Conservation (phyloP, 2,113 vertebrate species). For the Irena cyanogastra region DNA sequence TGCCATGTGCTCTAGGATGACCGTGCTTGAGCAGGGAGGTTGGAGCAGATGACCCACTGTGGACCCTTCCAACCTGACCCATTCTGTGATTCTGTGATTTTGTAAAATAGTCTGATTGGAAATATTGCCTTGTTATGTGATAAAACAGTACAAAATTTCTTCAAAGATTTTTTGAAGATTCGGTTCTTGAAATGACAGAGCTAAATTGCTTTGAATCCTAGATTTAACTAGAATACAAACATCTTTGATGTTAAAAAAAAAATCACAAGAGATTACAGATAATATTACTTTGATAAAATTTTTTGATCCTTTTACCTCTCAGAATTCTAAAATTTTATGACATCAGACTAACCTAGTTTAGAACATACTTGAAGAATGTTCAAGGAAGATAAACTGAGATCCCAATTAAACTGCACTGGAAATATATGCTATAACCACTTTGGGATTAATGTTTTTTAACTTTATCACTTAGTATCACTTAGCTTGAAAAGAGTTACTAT, state of each 20-base stretch:
- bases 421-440: not conserved
- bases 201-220: not conserved
- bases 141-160: not conserved
- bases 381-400: not conserved
- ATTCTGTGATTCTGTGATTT: not conserved
- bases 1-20: not conserved
- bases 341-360: not conserved
- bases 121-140: not conserved
- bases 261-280: not conserved
- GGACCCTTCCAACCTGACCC: not conserved
- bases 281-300: not conserved
- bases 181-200: not conserved
- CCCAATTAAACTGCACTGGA: not conserved
- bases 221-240: not conserved
- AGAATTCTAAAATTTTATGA: not conserved
- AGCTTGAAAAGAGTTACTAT: not conserved
- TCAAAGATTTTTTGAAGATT: not conserved
- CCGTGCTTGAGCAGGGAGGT: not conserved
- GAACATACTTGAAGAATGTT: not conserved
- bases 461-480: not conserved
- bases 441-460: not conserved
- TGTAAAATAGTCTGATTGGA: not conserved
- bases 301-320: not conserved
- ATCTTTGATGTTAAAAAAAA: not conserved
- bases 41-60: not conserved